Evolutionary conservation across 2,113 vertebrate species (phyloP).

Genomic region (Atherinomorus stipes): DNA sequence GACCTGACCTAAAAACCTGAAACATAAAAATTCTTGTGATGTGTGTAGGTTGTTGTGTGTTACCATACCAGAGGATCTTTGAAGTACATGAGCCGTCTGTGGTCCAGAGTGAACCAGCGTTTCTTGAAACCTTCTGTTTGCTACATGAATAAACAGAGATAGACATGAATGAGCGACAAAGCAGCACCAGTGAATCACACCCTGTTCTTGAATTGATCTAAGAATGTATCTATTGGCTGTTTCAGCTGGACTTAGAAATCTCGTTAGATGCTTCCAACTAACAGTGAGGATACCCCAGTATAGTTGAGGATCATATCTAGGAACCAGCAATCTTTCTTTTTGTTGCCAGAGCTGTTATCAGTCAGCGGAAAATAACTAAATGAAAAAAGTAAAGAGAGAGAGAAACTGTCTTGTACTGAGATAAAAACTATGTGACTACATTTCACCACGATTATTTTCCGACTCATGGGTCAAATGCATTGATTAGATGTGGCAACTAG

Average conservation of each 20-base stretch:
- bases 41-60: constrained; percentile 23
- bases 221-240: neutral
- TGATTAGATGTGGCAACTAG: too few relatives aligned
- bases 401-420: too few relatives aligned
- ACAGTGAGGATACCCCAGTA: neutral
- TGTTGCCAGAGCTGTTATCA: too few relatives aligned
- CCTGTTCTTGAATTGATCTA: neutral
- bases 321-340: too few relatives aligned
- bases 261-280: neutral
- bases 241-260: too few relatives aligned
- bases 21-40: neutral
- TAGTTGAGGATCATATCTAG: neutral
- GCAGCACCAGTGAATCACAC: neutral
- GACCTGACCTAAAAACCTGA: neutral
- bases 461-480: too few relatives aligned
- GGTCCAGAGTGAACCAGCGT: constrained; percentile 93
- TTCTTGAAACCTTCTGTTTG: constrained; percentile 94
- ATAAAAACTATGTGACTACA: too few relatives aligned
- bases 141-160: constrained; percentile 71
- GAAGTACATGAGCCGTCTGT: constrained; percentile 93
- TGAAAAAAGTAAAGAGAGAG: too few relatives aligned
- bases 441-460: too few relatives aligned
- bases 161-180: constrained; percentile 2
- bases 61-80: constrained; percentile 90
- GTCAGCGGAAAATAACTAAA: too few relatives aligned